Evolutionary conservation across 2,888 invertebrate genomes (phyloP), one percentile per base, ranked within the genome.

Genomic region (Callinectes sapidus): DNA sequence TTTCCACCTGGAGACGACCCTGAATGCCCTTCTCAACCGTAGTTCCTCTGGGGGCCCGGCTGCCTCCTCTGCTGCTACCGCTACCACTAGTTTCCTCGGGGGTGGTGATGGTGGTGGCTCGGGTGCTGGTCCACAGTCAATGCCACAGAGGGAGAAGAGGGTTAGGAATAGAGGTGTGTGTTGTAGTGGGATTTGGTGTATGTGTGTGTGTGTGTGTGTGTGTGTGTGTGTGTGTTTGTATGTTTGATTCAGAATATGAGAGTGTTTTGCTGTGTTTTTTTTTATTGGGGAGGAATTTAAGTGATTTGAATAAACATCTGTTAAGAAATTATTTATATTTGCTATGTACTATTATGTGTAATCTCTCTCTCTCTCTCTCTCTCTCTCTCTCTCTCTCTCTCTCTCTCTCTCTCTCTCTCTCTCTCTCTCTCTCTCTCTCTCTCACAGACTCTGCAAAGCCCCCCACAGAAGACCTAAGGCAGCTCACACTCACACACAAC

Each of bases 1-100:
- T 94, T 98, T 97, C 95, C 97, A 98, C 95, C 96, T 97, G 81
- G 97, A 97, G 95, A 97, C 97, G 95, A 97, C 97, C 28, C 96
- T 98, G 32, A 97, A 98, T 96, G 97, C 97, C 95, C 96, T 98
- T 93, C 96, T 98, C 96, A 94, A 92, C 48, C 88, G 87, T 42
- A 54, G 48, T 1, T 55, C 91, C 39, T 35, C 89, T 28, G 48
- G 89, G 18, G 86, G 71, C 13, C n/a, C 81, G 66, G 87, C 95
- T 87, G 94, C 85, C 23, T 71, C 95, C 95, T 10, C 32, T 28
- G 71, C 71, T 10, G 18, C 71, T n/a, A 8, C 71, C 28, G 23
- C 71, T 28, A 42, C 6, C 23, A 32, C 32, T 13, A 8, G 23
- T 32, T 81, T 23, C 32, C 16, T 14, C 28, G 2, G 2, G 32